A percentile compares a stretch with the other conserved stretches of the same genome.
Evolutionary conservation across 2,888 invertebrate species (phyloP).

Genomic region (Pachydiplax longipennis): DNA sequence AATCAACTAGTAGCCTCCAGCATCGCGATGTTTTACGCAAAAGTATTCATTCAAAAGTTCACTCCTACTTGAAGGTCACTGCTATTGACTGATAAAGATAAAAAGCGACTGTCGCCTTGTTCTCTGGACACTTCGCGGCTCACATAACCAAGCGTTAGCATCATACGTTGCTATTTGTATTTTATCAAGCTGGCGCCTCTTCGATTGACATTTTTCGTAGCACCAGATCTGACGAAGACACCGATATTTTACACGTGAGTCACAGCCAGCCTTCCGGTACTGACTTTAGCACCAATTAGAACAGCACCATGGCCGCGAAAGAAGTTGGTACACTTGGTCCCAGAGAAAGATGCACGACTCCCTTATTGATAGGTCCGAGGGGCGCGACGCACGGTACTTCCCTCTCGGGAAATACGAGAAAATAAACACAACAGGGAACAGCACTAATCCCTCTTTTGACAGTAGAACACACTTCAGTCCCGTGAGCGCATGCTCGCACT

Average conservation of each 20-base stretch:
- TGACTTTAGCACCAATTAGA: constrained; percentile 41
- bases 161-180: not conserved
- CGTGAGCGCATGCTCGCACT: not conserved
- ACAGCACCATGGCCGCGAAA: constrained; percentile 33
- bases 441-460: not conserved
- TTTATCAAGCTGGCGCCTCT: not conserved
- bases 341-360: not conserved
- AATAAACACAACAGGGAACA: not conserved
- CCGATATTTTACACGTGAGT: not conserved
- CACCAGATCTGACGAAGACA: constrained; percentile 11
- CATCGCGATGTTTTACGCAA: not conserved
- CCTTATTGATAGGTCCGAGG: not conserved
- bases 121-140: not conserved
- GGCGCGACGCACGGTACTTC: not conserved
- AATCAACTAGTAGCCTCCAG: not conserved
- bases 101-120: not conserved
- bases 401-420: not conserved
- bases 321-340: not conserved
- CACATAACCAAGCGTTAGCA: not conserved
- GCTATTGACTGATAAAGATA: not conserved
- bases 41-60: no score
- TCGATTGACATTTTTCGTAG: not conserved
- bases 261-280: constrained; percentile 30
- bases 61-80: not conserved
- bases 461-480: no score